These are phyloP conservation scores for Haliclystus octoradiatus DNA, from an alignment of 30 jellyfish, hydroid and myxozoan genomes.

Conservation along the genomic window DNA sequence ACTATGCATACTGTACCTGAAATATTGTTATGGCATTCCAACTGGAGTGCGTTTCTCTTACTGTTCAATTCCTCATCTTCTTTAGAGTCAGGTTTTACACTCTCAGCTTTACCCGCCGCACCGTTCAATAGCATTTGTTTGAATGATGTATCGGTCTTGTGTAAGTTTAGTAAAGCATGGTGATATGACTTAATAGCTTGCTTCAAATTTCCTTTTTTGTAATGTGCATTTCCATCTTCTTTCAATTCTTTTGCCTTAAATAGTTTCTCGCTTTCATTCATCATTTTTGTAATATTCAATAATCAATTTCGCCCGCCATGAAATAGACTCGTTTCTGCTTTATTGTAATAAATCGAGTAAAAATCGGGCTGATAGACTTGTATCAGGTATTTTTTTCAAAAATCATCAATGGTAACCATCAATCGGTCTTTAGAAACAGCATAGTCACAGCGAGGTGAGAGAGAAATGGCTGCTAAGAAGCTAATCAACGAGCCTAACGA, in stretches of 20 bases:
- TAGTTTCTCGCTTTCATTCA: not conserved
- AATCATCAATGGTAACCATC: too few species aligned
- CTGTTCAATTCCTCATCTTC: not conserved
- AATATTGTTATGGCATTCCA: not conserved
- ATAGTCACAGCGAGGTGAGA: too few species aligned
- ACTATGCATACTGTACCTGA: too few species aligned
- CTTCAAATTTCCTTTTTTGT: not conserved
- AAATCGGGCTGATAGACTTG: too few species aligned
- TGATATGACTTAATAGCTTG: not conserved
- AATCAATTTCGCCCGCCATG: too few species aligned
- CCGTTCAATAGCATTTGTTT: not conserved
- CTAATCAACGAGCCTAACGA: constrained; percentile 52
- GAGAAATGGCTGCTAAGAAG: constrained; percentile 30
- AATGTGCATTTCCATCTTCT: not conserved
- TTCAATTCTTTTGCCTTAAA: not conserved
- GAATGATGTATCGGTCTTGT: not conserved
- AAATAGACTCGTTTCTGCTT: too few species aligned
- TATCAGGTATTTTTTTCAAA: too few species aligned
- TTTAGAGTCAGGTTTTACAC: not conserved
- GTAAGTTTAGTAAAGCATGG: not conserved
- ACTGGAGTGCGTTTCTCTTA: not conserved
- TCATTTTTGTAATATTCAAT: too few species aligned
- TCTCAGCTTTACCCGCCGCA: not conserved
- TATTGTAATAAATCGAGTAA: too few species aligned
- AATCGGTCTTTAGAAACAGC: too few species aligned